These are phyloP conservation scores for Odontomachus brunneus DNA, from an alignment of 1,140 invertebrate species.

Conservation along the genomic window DNA sequence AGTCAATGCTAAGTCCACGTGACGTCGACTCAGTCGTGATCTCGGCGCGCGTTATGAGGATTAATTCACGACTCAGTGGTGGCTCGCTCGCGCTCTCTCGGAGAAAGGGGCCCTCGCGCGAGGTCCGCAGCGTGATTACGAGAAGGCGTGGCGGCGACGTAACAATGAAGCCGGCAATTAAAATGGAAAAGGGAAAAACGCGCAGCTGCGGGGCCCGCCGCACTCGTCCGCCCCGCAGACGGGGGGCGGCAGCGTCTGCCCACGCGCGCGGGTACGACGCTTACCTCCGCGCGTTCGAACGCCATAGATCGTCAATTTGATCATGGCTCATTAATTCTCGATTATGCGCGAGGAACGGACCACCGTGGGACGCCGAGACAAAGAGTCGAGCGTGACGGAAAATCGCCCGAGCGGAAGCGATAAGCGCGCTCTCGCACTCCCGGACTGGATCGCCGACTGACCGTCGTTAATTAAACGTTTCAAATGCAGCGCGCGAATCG, in stretches of 20 bases:
- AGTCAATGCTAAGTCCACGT: too few species aligned
- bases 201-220: too few species aligned
- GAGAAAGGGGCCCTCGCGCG: constrained; percentile 21
- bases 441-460: too few species aligned
- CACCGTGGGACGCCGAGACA: constrained; percentile 10
- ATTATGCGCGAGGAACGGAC: constrained; percentile 16
- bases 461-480: neutral
- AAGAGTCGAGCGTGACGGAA: constrained; percentile 22
- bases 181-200: constrained; percentile 41
- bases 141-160: constrained; percentile 62
- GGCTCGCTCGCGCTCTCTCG: constrained; percentile 6
- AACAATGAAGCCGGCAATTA: constrained; percentile 67
- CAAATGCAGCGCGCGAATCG: neutral
- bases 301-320: constrained; percentile 32
- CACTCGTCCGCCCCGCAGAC: constrained; percentile 36
- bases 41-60: constrained; percentile 28
- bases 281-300: constrained; percentile 57
- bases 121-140: constrained; percentile 32
- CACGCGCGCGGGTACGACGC: constrained; percentile 30
- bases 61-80: constrained; percentile 25
- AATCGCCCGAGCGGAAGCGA: constrained; percentile 17
- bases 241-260: constrained; percentile 20
- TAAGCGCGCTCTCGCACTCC: neutral
- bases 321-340: constrained; percentile 39
- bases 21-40: too few species aligned